Conservation (phyloP, 2,888 invertebrate genomes). For the Troglohyphantes excavatus region DNA sequence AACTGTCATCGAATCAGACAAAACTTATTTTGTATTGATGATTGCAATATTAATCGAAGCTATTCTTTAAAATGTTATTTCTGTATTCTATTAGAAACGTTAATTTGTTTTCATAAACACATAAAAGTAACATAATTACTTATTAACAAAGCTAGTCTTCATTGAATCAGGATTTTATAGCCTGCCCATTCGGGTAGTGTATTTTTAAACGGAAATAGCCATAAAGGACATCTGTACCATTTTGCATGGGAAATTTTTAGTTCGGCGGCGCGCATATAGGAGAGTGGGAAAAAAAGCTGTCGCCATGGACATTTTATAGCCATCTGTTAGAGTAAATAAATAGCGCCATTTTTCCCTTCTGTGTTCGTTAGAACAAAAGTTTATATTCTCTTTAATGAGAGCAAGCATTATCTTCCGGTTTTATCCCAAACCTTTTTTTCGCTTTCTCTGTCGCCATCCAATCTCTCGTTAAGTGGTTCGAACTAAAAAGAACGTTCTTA, state of each 20-base stretch:
- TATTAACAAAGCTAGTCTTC: no score
- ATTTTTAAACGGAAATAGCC: not conserved
- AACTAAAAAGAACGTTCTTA: not conserved
- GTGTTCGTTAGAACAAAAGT: constrained; percentile 1
- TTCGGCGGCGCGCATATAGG: not conserved
- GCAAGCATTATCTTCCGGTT: not conserved
- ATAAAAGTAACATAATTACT: no score
- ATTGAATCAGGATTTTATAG: no score
- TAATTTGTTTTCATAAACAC: no score
- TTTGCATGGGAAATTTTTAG: not conserved
- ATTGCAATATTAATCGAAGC: no score
- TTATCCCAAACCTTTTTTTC: not conserved
- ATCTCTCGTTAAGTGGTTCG: not conserved
- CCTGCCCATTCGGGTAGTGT: not conserved
- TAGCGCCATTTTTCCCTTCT: constrained; percentile 19
- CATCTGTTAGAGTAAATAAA: not conserved
- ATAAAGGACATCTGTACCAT: not conserved
- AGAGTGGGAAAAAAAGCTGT: not conserved
- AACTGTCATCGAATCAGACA: no score
- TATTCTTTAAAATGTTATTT: no score
- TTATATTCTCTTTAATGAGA: not conserved
- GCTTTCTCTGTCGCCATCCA: not conserved
- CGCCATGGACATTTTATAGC: not conserved
- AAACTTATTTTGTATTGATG: no score
- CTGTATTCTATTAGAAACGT: no score